These are phyloP conservation scores for Marasmarcha lunaedactyla DNA, from an alignment of 2,888 invertebrate species.

Conservation along the genomic window DNA sequence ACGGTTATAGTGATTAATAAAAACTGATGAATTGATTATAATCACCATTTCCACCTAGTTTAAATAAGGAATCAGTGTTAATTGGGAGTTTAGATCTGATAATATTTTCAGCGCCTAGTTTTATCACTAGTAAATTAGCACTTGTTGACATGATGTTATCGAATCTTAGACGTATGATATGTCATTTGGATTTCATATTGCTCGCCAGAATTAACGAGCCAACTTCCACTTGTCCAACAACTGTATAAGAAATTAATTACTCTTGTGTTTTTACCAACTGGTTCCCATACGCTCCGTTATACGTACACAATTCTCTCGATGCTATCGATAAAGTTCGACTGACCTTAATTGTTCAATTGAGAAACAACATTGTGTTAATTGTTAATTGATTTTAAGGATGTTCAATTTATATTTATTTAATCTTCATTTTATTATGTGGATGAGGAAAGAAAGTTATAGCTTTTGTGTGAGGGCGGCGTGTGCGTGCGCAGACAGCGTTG, in stretches of 20 bases:
- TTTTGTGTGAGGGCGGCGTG: background rate
- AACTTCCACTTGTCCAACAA: no score
- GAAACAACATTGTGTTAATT: slow-evolving; percentile 40
- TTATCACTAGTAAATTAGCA: slow-evolving; percentile 24
- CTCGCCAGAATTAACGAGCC: no score
- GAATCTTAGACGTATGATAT: background rate
- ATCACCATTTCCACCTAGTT: background rate
- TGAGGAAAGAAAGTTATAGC: no score
- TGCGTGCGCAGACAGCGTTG: no score
- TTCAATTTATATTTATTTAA: slow-evolving; percentile 36
- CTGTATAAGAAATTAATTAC: no score
- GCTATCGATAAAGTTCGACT: slow-evolving; percentile 22
- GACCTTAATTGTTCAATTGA: slow-evolving; percentile 67
- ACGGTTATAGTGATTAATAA: slow-evolving; percentile 31
- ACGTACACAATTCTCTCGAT: no score
- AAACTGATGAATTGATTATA: slow-evolving; percentile 10
- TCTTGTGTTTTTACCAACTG: no score
- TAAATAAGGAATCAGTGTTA: background rate
- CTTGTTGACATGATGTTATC: slow-evolving; percentile 14
- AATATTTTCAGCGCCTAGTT: slow-evolving; percentile 25
- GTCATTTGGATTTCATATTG: slow-evolving; percentile 1
- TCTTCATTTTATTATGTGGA: slow-evolving; percentile 8
- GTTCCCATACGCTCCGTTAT: no score
- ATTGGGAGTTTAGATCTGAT: slow-evolving; percentile 19
- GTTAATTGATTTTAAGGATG: slow-evolving; percentile 47